Conservation (phyloP, 2,113 vertebrate genomes). For the Catharus minimus region DNA sequence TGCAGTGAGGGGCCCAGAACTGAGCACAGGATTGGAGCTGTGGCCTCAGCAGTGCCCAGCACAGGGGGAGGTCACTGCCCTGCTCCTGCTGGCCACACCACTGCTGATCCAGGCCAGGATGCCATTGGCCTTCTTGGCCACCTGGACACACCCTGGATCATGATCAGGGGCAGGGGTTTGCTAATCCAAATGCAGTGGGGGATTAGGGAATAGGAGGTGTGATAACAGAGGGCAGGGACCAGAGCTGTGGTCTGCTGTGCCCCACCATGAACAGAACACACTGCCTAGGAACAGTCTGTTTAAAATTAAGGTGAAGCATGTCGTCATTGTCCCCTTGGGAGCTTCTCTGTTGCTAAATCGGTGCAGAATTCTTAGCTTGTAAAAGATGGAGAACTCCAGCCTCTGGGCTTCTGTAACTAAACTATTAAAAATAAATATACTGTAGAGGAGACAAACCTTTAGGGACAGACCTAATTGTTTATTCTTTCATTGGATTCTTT, state of each 20-base stretch:
- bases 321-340: neutral
- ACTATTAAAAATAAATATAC: conserved; percentile 39
- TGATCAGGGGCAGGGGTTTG: rapidly evolving
- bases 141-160: neutral
- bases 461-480: conserved; percentile 14
- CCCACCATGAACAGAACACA: neutral
- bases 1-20: too few species aligned
- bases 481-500: neutral
- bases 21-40: too few species aligned
- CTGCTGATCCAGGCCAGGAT: neutral
- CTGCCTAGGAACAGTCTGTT: neutral
- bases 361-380: neutral
- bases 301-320: neutral
- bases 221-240: neutral
- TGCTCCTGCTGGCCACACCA: neutral
- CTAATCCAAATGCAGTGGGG: rapidly evolving
- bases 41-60: neutral
- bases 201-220: neutral
- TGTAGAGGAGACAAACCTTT: neutral
- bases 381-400: neutral
- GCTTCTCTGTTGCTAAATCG: conserved; percentile 11
- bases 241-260: neutral
- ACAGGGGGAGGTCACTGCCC: neutral
- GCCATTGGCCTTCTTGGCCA: neutral
- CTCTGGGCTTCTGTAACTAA: conserved; percentile 3